These are phyloP conservation scores for Cephalopholis sonnerati DNA, from an alignment of 2,113 vertebrate species.

Conservation along the genomic window DNA sequence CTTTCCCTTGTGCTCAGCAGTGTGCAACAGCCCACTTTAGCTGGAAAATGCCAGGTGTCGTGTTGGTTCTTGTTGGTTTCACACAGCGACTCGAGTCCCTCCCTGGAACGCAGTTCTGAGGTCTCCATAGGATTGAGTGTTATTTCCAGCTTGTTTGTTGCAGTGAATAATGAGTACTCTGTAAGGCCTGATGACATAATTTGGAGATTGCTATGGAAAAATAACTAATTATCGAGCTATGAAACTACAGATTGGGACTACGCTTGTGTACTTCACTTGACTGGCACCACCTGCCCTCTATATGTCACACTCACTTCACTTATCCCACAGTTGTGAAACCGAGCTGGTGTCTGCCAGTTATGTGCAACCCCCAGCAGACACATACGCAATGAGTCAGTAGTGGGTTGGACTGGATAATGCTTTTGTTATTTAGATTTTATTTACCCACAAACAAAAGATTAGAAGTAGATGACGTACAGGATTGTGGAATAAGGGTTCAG, in stretches of 20 bases:
- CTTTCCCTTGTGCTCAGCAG: constrained; percentile 70
- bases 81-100: constrained; percentile 75
- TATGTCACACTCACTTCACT: constrained; percentile 72
- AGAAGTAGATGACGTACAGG: constrained; percentile 2
- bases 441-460: constrained; percentile 28
- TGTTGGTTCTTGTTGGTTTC: constrained; percentile 84
- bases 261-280: constrained; percentile 85
- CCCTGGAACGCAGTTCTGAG: constrained; percentile 66
- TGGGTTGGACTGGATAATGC: constrained; percentile 35
- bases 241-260: constrained; percentile 80
- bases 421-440: constrained; percentile 54
- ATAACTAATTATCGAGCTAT: constrained; percentile 74
- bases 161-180: constrained; percentile 84
- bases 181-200: constrained; percentile 81
- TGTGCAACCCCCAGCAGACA: constrained; percentile 68
- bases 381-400: constrained; percentile 28
- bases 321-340: constrained; percentile 60
- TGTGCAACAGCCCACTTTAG: constrained; percentile 77
- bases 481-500: background rate
- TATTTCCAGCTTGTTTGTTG: constrained; percentile 80
- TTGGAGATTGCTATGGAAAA: constrained; percentile 71
- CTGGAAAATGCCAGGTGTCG: constrained; percentile 80
- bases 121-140: constrained; percentile 80
- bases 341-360: constrained; percentile 67
- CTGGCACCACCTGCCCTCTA: constrained; percentile 82